A percentile compares a stretch with the other conserved stretches of the same genome.
phyloP scores from a whole-genome alignment of 1,140 invertebrate genomes.

The Drosophila aff. region DNA sequence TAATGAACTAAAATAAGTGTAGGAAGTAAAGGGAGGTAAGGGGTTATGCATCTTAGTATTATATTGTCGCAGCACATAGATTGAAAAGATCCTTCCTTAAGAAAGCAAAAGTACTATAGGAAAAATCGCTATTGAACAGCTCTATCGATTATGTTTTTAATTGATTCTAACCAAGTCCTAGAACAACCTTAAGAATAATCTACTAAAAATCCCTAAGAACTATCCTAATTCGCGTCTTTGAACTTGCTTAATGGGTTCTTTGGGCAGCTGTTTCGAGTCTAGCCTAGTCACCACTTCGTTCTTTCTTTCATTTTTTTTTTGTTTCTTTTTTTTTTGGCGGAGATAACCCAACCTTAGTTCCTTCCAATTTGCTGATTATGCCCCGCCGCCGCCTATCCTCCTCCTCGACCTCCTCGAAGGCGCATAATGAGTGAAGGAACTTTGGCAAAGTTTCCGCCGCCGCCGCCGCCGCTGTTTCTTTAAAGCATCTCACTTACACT shows the following conservation, averaged over 20 bases:
- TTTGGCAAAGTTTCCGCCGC: slow-evolving; percentile 37
- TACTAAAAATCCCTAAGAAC: not conserved
- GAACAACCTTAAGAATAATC: not conserved
- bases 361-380: slow-evolving; percentile 46
- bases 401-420: not conserved
- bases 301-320: not conserved
- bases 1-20: no score
- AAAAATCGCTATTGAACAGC: no score
- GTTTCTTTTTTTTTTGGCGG: not conserved
- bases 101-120: no score
- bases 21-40: no score
- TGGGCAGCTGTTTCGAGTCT: slow-evolving; percentile 27
- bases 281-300: slow-evolving; percentile 18
- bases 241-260: slow-evolving; percentile 8
- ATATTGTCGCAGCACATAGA: no score
- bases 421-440: slow-evolving; percentile 55
- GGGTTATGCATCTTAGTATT: no score
- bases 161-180: not conserved
- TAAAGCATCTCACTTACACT: slow-evolving; percentile 74
- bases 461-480: slow-evolving; percentile 19
- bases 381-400: not conserved
- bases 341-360: slow-evolving; percentile 25
- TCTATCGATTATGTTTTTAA: not conserved
- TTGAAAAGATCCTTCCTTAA: no score
- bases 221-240: not conserved